A percentile compares a stretch with the other conserved stretches of the same genome.
Conservation (phyloP, 2,888 invertebrate genomes). For the Teinopalpus imperialis region DNA sequence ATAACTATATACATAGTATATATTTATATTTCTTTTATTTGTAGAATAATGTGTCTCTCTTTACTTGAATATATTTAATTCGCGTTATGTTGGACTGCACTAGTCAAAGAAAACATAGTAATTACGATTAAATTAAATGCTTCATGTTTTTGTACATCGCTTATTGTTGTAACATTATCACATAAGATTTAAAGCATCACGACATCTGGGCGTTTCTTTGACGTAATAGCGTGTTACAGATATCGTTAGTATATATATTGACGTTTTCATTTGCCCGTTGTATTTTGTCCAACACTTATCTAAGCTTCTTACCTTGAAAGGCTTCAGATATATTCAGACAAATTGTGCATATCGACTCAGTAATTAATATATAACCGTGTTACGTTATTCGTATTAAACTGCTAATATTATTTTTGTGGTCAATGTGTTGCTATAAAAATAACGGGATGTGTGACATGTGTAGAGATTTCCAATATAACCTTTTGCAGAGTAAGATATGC, state of each 20-base stretch:
- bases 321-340: constrained; percentile 56
- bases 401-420: constrained; percentile 31
- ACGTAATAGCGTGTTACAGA: constrained; percentile 75
- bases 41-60: too few relatives aligned
- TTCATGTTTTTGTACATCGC: constrained; percentile 47
- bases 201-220: constrained; percentile 77
- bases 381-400: constrained; percentile 26
- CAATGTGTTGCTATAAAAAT: constrained; percentile 75
- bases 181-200: constrained; percentile 67
- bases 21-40: too few relatives aligned
- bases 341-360: constrained; percentile 48
- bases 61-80: too few relatives aligned
- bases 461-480: constrained; percentile 69
- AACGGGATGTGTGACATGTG: constrained; percentile 74
- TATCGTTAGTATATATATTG: constrained; percentile 77
- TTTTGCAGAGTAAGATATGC: constrained; percentile 67
- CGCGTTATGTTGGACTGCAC: too few relatives aligned
- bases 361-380: constrained; percentile 35
- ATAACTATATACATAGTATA: too few relatives aligned
- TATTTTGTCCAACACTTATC: constrained; percentile 77
- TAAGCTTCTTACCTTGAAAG: constrained; percentile 77
- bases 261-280: constrained; percentile 61
- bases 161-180: constrained; percentile 66
- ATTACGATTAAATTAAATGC: constrained; percentile 39
- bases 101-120: constrained; percentile 18